Base-by-base conservation (phyloP, 2,888 invertebrate species). In the Aleiodes testaceus region DNA sequence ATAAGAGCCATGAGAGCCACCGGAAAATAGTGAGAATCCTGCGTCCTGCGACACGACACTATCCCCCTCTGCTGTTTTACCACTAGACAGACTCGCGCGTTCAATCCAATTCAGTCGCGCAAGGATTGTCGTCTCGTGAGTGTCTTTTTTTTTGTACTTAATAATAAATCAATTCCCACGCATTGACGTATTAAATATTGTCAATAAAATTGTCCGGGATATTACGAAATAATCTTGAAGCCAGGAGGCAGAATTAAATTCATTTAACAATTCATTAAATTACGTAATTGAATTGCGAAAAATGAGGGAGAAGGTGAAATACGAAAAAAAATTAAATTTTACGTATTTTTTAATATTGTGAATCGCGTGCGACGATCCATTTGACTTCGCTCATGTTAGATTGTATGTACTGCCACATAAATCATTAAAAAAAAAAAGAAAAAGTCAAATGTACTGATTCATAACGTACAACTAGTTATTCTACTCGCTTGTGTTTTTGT, bases 51-150 rank as follows among this genome's bases (percentile, higher is more conserved):
- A 22, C 45, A 42, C 42, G 55, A 22, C 45, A 42, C 42, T 44
- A 44, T 20, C 14, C 16, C 47, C 11, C 50, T 30, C 65, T 30
- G 49, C 49, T 11, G 26, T n/a, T 49, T 30, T 16, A 16, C 11
- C n/a, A n/a, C 59, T 26, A 59, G 59, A 14, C 14, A 42, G 3
- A 59, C 14, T 59, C 36, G 59, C 59, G 16, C 11, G 42, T 18
- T 59, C 11, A 59, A 59, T 59, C 36, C 30, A 59, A 59, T 16
- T 36, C 59, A 68, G 68, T 68, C 59, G 68, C 61, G 61, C 61
- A 47, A 59, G 68, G 68, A 68, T 68, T 59, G 68, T 50, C 47
- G 68, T 49, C 49, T 68, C 68, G 68, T 16, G 68, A 61, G 68
- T 68, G 68, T 68, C 68, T 66, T 53, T 36, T 36, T 26, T 26